Evolutionary conservation across 1,140 invertebrate genomes (phyloP), one percentile per base, ranked within the genome.

Genomic region (Euwallacea fornicatus): DNA sequence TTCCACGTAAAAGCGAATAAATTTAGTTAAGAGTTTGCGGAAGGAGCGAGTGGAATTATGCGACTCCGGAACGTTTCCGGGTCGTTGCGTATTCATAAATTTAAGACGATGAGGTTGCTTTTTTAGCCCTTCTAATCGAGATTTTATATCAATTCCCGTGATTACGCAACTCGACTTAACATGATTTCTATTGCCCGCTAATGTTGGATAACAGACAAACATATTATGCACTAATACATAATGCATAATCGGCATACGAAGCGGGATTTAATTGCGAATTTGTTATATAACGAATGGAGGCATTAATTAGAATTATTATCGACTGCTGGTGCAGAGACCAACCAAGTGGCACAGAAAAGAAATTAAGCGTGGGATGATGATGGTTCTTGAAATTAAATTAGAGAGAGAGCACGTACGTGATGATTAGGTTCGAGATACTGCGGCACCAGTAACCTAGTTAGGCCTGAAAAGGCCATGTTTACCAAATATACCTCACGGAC

Each of bases 1-100:
- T 42, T 16, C 21, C 42, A 41, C 58, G 10, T 42, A 60, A 8
- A 60, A 42, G 58, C 8, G 41, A 11, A 60, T 16, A 13, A 41
- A 60, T 60, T 60, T 41, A 60, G 10, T 60, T 56, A 56, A 56
- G 54, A 13, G 54, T 60, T 60, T 60, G 41, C 16, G 58, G 58
- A 60, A 60, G 58, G 21, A 41, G 21, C 13, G 58, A 60, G 9
- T 7, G 58, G 41, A 60, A 60, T 60, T 60, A 60, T 60, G 58
- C 41, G 58, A 60, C 41, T 60, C 58, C 21, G 11, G 41, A 41
- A 60, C 8, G 9, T 60, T 60, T 42, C 58, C 41, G 16, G 16
- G 41, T 60, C 58, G 58, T 60, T 60, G 41, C 58, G 41, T 60
- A 60, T 60, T 60, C 58, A 60, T 42, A 33, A 33, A 33, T 33